Evolutionary conservation across 2,888 invertebrate genomes (phyloP), one percentile per base, ranked within the genome.

Genomic region (Yponomeuta plumbellus): DNA sequence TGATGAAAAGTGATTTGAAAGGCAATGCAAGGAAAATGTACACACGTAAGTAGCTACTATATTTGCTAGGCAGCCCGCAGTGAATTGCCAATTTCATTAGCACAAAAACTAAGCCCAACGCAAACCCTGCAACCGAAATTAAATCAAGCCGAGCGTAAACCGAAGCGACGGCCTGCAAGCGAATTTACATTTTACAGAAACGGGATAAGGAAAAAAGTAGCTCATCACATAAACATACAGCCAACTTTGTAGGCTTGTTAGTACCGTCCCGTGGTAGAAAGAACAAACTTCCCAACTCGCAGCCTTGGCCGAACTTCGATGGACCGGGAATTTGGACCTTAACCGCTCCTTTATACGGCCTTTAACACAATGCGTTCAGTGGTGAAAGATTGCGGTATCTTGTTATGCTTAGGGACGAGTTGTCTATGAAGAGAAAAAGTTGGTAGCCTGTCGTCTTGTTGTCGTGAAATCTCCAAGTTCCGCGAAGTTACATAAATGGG

Each of bases 181-280:
- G 44, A 52, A 52, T 52, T 52, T 52, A 52, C 44, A 52, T 52
- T 52, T 52, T 52, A 52, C 17, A 52, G 17, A 52, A 52, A 52
- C 44, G 44, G 44, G 44, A 52, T 52, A 52, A 52, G 17, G 44
- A 52, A 52, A 52, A 52, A 52, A 52, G 44, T 52, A 21, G 59
- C 22, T 59, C 59, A 59, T 59, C 22, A 59, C 62, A 34, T 39
- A 62, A 62, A 62, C 62, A 39, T 34, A 10, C 39, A 26, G 39
- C 20, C 13, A 39, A 62, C 62, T 62, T 62, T 20, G n/a, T 62
- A 62, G 62, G 62, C 62, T 62, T 62, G 62, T 62, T 62, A 62
- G 62, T 39, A 62, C 23, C 62, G 26, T 20, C 62, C 34, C 62
- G 34, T 6, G 26, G 26, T 26, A 62, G 62, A 23, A 39, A 20